These are phyloP conservation scores for Australoheros scitulus DNA, from an alignment of 2,113 vertebrate species.

Conservation along the genomic window DNA sequence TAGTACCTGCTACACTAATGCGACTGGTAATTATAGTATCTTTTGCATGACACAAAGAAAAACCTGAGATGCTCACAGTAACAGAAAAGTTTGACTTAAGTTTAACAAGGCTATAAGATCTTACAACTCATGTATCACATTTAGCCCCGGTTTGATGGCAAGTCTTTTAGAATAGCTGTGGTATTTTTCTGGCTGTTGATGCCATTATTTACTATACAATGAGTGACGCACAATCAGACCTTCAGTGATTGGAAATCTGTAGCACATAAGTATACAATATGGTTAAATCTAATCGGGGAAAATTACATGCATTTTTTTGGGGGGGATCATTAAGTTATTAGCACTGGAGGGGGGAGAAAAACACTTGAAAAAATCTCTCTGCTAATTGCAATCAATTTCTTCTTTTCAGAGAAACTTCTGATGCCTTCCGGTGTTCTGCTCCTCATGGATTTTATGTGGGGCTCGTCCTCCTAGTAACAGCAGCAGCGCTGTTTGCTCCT, in stretches of 20 bases:
- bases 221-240: constrained; percentile 45
- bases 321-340: constrained; percentile 77
- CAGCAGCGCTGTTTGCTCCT: neutral
- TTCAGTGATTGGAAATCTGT: constrained; percentile 72
- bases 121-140: neutral
- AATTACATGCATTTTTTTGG: constrained; percentile 74
- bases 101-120: neutral
- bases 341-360: constrained; percentile 76
- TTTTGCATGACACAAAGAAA: neutral
- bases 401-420: constrained; percentile 68
- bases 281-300: constrained; percentile 72
- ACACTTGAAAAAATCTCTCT: constrained; percentile 69
- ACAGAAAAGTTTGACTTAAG: neutral
- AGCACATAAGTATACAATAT: constrained; percentile 63
- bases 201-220: constrained; percentile 56
- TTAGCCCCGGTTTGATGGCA: constrained; percentile 12
- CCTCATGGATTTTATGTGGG: constrained; percentile 40
- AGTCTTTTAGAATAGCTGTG: constrained; percentile 16
- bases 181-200: constrained; percentile 31
- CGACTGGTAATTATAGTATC: neutral
- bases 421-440: constrained; percentile 52
- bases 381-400: constrained; percentile 77
- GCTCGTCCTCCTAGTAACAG: constrained; percentile 16
- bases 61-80: neutral
- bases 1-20: neutral